Percentiles rank a stretch among this genome's conserved stretches.
Evolutionary conservation across 1,140 invertebrate species (phyloP).

Genomic region (Whitmania pigra): DNA sequence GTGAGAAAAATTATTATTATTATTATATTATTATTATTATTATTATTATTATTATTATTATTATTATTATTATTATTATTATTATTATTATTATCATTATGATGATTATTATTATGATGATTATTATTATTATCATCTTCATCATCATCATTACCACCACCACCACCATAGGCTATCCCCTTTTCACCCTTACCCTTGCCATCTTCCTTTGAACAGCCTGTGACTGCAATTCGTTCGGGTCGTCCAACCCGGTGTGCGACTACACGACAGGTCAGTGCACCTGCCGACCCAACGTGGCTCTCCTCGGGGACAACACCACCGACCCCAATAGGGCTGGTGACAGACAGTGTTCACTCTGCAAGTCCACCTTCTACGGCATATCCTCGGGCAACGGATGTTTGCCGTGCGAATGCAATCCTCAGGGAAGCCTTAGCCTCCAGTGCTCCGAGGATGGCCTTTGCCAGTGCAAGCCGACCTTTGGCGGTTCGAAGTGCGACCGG

Average conservation of each 20-base stretch:
- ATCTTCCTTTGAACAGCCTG: conserved; percentile 52
- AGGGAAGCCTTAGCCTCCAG: conserved; percentile 55
- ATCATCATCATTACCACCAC: too few species aligned
- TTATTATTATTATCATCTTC: neutral
- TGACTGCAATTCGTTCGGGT: conserved; percentile 85
- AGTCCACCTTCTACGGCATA: conserved; percentile 58
- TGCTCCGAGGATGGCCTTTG: conserved; percentile 68
- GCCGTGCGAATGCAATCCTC: conserved; percentile 62
- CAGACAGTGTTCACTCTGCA: conserved; percentile 81
- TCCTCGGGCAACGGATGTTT: conserved; percentile 27
- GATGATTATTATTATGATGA: neutral
- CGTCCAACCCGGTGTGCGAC: conserved; percentile 89
- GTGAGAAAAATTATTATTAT: conserved; percentile 35
- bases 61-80: neutral
- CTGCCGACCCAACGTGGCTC: conserved; percentile 74
- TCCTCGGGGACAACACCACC: conserved; percentile 54
- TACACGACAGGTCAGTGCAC: conserved; percentile 79
- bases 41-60: neutral
- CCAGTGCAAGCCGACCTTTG: conserved; percentile 65
- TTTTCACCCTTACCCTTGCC: neutral
- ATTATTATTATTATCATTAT: neutral
- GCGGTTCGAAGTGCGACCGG: conserved; percentile 61
- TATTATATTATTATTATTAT: neutral
- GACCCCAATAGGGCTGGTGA: conserved; percentile 49
- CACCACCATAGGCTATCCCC: too few species aligned